Evolutionary conservation across 2,113 vertebrate species (phyloP).

Genomic region (Eublepharis macularius): DNA sequence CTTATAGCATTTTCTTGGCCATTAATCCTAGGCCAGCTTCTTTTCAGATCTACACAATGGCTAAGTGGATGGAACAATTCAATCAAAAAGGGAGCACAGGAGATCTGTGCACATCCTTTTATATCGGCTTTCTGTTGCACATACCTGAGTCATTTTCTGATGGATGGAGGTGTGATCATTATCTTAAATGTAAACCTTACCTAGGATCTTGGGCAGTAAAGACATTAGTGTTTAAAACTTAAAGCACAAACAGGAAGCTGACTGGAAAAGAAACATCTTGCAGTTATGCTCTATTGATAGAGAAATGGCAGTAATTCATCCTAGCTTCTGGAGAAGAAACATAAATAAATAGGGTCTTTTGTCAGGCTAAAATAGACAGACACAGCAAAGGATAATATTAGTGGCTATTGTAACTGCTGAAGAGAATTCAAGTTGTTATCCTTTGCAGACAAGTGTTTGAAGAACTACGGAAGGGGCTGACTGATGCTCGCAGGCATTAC

Average conservation of each 20-base stretch:
- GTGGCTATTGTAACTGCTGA: background rate
- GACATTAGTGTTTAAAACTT: background rate
- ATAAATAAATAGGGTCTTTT: slow-evolving; percentile 14
- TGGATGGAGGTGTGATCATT: slow-evolving; percentile 7
- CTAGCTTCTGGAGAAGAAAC: background rate
- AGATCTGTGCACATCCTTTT: background rate
- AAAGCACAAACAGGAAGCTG: slow-evolving; percentile 17
- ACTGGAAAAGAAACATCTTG: background rate
- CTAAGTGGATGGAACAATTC: background rate
- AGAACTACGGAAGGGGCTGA: background rate
- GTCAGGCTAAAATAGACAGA: slow-evolving; percentile 14
- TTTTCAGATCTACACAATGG: background rate
- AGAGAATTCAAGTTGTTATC: background rate
- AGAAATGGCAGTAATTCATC: background rate
- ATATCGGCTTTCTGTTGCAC: background rate
- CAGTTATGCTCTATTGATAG: background rate
- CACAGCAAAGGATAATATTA: background rate
- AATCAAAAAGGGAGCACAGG: background rate
- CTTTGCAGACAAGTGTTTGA: background rate
- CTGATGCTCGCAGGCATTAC: background rate
- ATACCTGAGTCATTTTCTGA: background rate
- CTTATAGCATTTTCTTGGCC: background rate
- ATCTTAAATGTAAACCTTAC: slow-evolving; percentile 25
- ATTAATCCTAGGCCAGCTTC: background rate
- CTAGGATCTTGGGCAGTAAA: background rate